Base-by-base conservation (phyloP, 2,888 invertebrate species). In the Pseudeuparius sepicola region DNA sequence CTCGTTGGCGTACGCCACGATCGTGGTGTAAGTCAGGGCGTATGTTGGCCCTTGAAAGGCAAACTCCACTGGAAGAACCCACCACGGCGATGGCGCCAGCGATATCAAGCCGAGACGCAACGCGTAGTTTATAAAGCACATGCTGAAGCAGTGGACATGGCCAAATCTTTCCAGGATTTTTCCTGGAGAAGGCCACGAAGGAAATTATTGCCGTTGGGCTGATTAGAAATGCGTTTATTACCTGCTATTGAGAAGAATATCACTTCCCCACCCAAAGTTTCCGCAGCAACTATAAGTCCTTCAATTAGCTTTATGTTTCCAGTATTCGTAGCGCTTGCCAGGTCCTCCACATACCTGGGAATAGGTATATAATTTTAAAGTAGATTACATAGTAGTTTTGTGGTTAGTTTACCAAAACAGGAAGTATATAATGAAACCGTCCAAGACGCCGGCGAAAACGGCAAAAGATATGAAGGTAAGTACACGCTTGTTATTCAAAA, bases 41-140 rank as follows among this genome's bases (percentile, higher is more conserved):
- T 89, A 92, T 0, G 87, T 84, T 0, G 89, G 79, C 0, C 90
- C 89, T 58, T 86, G 86, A 68, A 85, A 75, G 33, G 85, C 59
- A 1, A 80, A 64, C 65, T 92, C 92, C 3, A 89, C 71, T 1
- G 75, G 73, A 1, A 92, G 67, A 2, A 86, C 69, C 66, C 79
- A 82, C 88, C 89, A 89, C 0, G 89, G 86, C 48, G 78, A 75
- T 13, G 75, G 68, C 37, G 84, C 76, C 39, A 85, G 54, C 0
- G 89, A 84, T 44, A 90, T 82, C 7, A 82, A 64, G 3, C 73
- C 70, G 48, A 90, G 66, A 1, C 90, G 67, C 0, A 89, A 44
- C 0, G 78, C 77, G 57, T 87, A 90, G 46, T 77, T 79, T 26
- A 78, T 59, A 46, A 89, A 77, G 25, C 84, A 82, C 46, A 89